A percentile compares a stretch with the other conserved stretches of the same genome.
phyloP scores from a whole-genome alignment of 2,888 invertebrate species.

The Pyrocoelia pectoralis region DNA sequence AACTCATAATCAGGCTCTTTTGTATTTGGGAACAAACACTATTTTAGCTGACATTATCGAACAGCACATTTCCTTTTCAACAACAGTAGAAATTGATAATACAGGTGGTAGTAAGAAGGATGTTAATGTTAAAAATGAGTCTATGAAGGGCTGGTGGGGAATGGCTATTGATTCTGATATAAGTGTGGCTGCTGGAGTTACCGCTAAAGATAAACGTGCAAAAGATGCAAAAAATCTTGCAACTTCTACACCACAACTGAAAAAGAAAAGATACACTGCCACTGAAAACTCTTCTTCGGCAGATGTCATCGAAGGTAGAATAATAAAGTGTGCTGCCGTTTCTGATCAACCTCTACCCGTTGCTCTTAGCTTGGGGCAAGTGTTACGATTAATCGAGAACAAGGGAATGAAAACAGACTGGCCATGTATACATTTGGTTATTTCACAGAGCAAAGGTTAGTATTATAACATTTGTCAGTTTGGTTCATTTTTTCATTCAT shows the following conservation, averaged over 20 bases:
- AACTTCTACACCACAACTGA: slow-evolving; percentile 53
- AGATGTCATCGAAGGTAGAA: slow-evolving; percentile 54
- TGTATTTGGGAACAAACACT: slow-evolving; percentile 78
- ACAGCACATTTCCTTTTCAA: slow-evolving; percentile 63
- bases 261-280: slow-evolving; percentile 54
- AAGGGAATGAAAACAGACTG: slow-evolving; percentile 54
- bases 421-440: slow-evolving; percentile 58
- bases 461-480: not conserved
- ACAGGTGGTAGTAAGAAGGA: slow-evolving; percentile 43
- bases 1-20: slow-evolving; percentile 74
- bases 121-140: slow-evolving; percentile 42
- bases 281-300: slow-evolving; percentile 42
- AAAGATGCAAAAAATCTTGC: slow-evolving; percentile 80
- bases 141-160: slow-evolving; percentile 59
- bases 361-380: slow-evolving; percentile 55
- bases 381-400: slow-evolving; percentile 53
- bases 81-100: slow-evolving; percentile 40
- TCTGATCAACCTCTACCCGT: slow-evolving; percentile 56
- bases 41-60: slow-evolving; percentile 78
- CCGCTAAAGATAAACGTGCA: slow-evolving; percentile 88
- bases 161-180: slow-evolving; percentile 61
- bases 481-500: not conserved
- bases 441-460: slow-evolving; percentile 56
- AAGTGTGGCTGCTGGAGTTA: slow-evolving; percentile 84
- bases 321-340: slow-evolving; percentile 54